These are phyloP conservation scores for Barnardius zonarius DNA, from an alignment of 2,113 vertebrate genomes.

Conservation along the genomic window DNA sequence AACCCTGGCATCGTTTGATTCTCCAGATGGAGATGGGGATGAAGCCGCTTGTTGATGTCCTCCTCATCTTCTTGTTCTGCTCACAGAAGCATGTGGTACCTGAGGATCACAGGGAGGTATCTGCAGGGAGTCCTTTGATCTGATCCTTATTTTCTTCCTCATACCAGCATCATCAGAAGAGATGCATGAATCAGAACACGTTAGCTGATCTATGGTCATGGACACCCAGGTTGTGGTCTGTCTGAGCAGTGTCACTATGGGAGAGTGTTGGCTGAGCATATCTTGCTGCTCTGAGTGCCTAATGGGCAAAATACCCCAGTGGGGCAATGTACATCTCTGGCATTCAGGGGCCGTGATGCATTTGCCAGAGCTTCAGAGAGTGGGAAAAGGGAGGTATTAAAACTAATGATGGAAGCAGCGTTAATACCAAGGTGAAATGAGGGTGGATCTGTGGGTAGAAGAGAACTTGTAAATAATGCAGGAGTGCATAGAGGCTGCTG, in stretches of 20 bases:
- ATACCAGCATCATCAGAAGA: neutral
- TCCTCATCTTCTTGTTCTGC: neutral
- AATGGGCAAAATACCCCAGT: neutral
- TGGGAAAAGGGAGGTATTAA: neutral
- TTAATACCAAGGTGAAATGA: neutral
- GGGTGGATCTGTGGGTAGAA: neutral
- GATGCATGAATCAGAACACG: neutral
- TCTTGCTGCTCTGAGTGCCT: neutral
- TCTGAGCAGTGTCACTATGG: neutral
- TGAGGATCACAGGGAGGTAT: neutral
- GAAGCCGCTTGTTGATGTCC: neutral
- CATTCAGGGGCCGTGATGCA: neutral
- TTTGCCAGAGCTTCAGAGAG: neutral
- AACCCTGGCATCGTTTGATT: neutral
- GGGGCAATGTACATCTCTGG: accelerated
- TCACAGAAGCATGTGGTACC: neutral
- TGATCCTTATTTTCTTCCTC: neutral
- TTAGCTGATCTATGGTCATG: accelerated
- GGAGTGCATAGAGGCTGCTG: neutral
- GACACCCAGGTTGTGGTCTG: neutral
- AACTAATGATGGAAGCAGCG: neutral
- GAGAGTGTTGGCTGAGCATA: neutral
- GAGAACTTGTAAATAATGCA: neutral
- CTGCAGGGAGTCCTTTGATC: neutral
- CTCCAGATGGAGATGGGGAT: neutral